phyloP scores from a whole-genome alignment of 2,113 vertebrate species.

The Mastomys coucha region DNA sequence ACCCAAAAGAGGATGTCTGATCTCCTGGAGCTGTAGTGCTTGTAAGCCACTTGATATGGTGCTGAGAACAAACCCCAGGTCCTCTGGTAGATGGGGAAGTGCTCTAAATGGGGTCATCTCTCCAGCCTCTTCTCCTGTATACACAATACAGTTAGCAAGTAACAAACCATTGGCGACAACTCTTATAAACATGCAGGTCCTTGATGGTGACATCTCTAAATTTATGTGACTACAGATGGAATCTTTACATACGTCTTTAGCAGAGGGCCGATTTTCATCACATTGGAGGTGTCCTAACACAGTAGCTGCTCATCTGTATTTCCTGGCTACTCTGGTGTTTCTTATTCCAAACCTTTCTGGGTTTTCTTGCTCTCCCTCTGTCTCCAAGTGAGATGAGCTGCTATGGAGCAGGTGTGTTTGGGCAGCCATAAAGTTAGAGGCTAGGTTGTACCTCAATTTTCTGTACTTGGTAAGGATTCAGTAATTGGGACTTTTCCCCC shows the following conservation, averaged over 20 bases:
- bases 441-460: background rate
- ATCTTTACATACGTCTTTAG: background rate
- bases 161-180: background rate
- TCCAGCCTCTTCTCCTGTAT: background rate
- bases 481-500: no score
- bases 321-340: background rate
- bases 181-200: background rate
- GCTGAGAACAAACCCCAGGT: background rate
- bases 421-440: background rate
- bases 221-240: background rate
- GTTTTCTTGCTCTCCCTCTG: background rate
- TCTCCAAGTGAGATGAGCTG: background rate
- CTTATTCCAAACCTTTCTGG: background rate
- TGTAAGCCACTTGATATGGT: background rate
- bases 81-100: background rate
- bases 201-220: background rate
- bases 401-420: accelerated
- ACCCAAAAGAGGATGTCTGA: background rate
- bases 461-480: background rate
- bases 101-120: background rate
- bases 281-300: background rate
- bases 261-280: background rate
- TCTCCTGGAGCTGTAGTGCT: background rate
- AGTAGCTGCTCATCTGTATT: background rate
- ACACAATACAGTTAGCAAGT: background rate